These are phyloP conservation scores for Noctua pronuba DNA, from an alignment of 2,888 invertebrate species.

Conservation along the genomic window DNA sequence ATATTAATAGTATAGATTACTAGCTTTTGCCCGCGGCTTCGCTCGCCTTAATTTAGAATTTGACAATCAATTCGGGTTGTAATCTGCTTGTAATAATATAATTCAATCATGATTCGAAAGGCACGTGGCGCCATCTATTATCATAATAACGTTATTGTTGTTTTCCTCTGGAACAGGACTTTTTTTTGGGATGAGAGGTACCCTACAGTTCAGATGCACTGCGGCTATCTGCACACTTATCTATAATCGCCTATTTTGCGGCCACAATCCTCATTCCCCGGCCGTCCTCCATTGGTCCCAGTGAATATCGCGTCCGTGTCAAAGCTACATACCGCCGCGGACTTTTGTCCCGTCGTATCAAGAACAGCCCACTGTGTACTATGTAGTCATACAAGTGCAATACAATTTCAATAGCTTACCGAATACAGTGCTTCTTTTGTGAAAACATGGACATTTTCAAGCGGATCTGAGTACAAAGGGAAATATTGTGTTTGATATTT, in stretches of 20 bases:
- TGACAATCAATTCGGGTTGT: no score
- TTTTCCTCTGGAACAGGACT: no score
- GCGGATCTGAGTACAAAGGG: not conserved
- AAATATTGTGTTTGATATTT: not conserved
- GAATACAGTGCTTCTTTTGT: slow-evolving; percentile 14
- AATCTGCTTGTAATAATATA: no score
- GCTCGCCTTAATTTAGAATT: no score
- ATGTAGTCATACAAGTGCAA: slow-evolving; percentile 16
- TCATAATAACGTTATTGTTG: no score
- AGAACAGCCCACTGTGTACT: slow-evolving; percentile 1
- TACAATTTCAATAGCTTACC: slow-evolving; percentile 29
- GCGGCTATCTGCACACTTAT: not conserved
- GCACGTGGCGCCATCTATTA: no score
- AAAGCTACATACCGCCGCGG: slow-evolving; percentile 18
- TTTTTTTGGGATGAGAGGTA: no score
- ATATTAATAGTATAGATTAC: no score
- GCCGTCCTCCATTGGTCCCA: slow-evolving; percentile 39
- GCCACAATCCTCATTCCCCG: slow-evolving; percentile 16
- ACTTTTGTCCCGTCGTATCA: slow-evolving; percentile 22
- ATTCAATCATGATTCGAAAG: no score
- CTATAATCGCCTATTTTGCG: not conserved
- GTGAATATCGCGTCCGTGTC: slow-evolving; percentile 27
- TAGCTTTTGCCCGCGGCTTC: no score
- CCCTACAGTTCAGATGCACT: not conserved
- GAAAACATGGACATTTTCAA: not conserved